Evolutionary conservation across 2,797 vertebrate genomes (phyloP).

Genomic region (Discoglossus pictus): DNA sequence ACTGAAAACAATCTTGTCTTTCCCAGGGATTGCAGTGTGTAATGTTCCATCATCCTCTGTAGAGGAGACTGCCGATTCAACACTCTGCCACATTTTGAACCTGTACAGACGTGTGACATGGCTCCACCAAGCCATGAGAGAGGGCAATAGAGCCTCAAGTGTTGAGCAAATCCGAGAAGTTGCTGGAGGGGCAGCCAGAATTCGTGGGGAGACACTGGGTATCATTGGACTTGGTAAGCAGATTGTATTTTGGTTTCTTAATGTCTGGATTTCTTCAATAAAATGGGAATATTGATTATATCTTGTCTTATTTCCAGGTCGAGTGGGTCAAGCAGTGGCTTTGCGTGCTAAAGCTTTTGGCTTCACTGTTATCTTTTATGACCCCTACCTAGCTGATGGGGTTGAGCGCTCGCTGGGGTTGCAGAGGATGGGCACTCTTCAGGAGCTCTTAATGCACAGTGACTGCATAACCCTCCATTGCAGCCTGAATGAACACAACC

Average conservation of each 20-base stretch:
- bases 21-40: constrained; percentile 85
- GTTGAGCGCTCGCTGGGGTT: constrained; percentile 87
- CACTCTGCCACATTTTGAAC: constrained; percentile 87
- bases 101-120: constrained; percentile 87
- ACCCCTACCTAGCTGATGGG: constrained; percentile 86
- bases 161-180: constrained; percentile 89
- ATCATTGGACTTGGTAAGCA: constrained; percentile 86
- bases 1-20: constrained; percentile 42
- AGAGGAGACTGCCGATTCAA: constrained; percentile 88
- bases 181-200: constrained; percentile 84
- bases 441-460: constrained; percentile 88
- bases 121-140: constrained; percentile 86
- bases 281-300: too few relatives aligned
- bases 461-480: constrained; percentile 90
- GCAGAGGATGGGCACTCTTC: constrained; percentile 85
- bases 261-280: too few relatives aligned
- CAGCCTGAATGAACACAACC: constrained; percentile 91
- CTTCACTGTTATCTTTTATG: constrained; percentile 88
- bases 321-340: constrained; percentile 88
- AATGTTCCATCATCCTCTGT: constrained; percentile 86
- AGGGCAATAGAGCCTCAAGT: constrained; percentile 83
- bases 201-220: constrained; percentile 85
- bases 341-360: constrained; percentile 87
- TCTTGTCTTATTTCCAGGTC: constrained; percentile 69
- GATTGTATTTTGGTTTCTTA: background rate